Evolutionary conservation across 2,113 vertebrate genomes (phyloP), one percentile per base, ranked within the genome.

Genomic region (Atrichornis clamosus): DNA sequence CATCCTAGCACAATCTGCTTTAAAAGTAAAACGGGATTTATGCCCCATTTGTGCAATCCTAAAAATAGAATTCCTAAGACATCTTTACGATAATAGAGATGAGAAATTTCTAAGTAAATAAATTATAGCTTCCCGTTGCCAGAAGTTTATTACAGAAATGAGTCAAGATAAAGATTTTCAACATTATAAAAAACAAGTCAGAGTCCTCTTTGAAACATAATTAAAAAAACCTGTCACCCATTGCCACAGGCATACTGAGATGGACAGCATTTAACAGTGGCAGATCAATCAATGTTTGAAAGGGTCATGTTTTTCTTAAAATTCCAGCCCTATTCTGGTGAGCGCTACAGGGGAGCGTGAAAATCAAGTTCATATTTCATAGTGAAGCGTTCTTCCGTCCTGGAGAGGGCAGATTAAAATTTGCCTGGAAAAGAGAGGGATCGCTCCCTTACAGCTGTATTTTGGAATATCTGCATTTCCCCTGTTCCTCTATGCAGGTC

Each of bases 51-150:
- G 67, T 90, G 88, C 37, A 73, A 42, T 58, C 79, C 72, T 93
- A 88, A 95, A 94, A 77, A 93, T 83, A 93, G 90, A 95, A 94
- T 53, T 84, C 46, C 79, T 77, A 80, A 90, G 82, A 88, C 85
- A 90, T 88, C 58, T 88, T 93, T 94, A 93, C 2, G 4, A 93
- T 96, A 95, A 94, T 84, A 59, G 75, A 90, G 95, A 85, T 85
- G 92, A 93, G 83, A 88, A 88, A 76, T 93, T 88, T 87, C 87
- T 62, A 91, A 91, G 90, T 90, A 96, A 94, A 95, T 92, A 93
- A 92, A 89, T 93, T 90, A 85, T 15, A 86, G 75, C 39, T 94
- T 95, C 63, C 35, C 3, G 0, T 74, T 94, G 63, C 87, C 67
- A 80, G 65, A 95, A 81, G n/a, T 94, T 96, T 96, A 83, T 93